Evolutionary conservation across 2,113 vertebrate species (phyloP), one percentile per base, ranked within the genome.

Genomic region (Ailurus styani): DNA sequence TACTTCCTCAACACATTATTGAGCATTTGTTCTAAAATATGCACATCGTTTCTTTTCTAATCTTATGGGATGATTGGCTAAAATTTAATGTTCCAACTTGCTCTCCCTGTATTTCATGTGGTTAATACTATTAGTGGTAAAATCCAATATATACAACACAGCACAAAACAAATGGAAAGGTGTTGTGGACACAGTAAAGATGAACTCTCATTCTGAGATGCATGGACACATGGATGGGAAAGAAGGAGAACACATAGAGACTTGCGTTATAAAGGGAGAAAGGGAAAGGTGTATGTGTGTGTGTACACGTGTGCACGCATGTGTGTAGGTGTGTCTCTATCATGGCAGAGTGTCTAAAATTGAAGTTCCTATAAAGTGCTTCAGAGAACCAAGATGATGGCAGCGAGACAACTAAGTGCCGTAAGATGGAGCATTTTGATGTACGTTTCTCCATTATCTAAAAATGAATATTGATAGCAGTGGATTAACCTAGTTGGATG

Each of bases 21-120:
- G 93, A 54, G 25, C 40, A 93, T 97, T 91, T 95, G 14, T 91
- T 84, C 17, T n/a, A 68, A 40, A 75, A 34, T 90, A 25, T 93
- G 23, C 9, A 31, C 50, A 34, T 37, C 62, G 4, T 73, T 93
- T 95, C 9, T 87, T 93, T 94, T 45, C 62, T 81, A 83, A 47
- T 50, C 29, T 97, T 79, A 64, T 82, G 12, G 68, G 6, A 11
- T 62, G 31, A 66, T 77, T 64, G 23, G n/a, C 27, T 84, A 82
- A 87, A 95, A 93, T 82, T 45, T 84, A 87, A 54, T 87, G 27
- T 84, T 81, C 37, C 15, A 60, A 6, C 21, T 87, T 91, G 31
- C 6, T 31, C 20, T 23, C 2, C 5, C 29, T 91, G 4, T 87
- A 15, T 57, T 97, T 11, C 42, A 84, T 12, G 34, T 60, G 83